Evolutionary conservation across 2,113 vertebrate species (phyloP).

Genomic region (Chauna torquata): DNA sequence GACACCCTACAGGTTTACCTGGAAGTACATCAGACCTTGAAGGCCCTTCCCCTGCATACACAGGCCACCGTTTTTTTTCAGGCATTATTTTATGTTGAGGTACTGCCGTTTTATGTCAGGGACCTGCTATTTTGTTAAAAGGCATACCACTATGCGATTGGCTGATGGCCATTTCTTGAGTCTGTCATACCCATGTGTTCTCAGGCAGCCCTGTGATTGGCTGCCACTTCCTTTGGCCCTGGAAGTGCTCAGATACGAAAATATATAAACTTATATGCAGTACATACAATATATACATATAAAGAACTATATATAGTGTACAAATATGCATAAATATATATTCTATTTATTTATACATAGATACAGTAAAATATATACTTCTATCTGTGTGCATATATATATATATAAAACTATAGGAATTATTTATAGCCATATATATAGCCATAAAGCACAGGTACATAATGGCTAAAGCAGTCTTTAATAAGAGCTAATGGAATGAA

Average conservation of each 20-base stretch:
- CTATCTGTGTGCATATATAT: too few species aligned
- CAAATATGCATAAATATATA: neutral
- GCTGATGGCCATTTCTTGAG: neutral
- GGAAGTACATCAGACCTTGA: neutral
- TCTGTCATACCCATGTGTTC: neutral
- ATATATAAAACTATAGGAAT: neutral
- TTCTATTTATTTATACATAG: neutral
- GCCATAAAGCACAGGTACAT: neutral
- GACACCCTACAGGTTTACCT: too few species aligned
- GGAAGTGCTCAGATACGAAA: neutral
- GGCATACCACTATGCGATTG: neutral
- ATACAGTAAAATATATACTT: neutral
- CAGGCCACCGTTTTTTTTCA: neutral
- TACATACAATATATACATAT: neutral
- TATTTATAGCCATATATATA: neutral
- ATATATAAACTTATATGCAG: neutral
- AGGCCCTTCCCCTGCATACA: neutral
- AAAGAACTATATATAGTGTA: neutral
- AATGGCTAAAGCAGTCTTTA: neutral
- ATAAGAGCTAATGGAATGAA: neutral
- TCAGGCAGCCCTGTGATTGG: neutral
- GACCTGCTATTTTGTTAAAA: neutral
- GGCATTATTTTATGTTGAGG: neutral
- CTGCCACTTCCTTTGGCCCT: neutral
- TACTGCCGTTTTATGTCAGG: neutral